These are phyloP conservation scores for Hypotaenidia philippensis DNA, from an alignment of 2,797 vertebrate genomes.

Conservation along the genomic window DNA sequence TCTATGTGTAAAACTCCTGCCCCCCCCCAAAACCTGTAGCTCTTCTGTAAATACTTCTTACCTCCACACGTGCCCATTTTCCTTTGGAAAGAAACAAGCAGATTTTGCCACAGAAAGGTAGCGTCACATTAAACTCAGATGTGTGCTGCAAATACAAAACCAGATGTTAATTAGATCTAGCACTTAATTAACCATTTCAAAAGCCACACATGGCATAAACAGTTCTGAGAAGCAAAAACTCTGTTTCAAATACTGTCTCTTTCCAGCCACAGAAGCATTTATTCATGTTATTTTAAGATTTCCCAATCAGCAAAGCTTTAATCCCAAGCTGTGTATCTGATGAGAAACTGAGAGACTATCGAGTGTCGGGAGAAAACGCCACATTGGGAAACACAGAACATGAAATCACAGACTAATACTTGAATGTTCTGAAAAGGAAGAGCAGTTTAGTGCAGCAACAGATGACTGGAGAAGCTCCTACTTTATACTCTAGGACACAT, in stretches of 20 bases:
- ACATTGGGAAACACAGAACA: not conserved
- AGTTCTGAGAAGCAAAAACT: not conserved
- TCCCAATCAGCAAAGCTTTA: not conserved
- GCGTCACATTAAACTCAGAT: constrained; percentile 85
- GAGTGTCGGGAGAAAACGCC: not conserved
- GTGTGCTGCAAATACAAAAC: constrained; percentile 78
- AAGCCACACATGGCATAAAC: not conserved
- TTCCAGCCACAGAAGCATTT: not conserved
- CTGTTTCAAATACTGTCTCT: not conserved
- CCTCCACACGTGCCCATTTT: constrained; percentile 92
- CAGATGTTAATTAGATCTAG: not conserved
- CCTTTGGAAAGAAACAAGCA: constrained; percentile 90
- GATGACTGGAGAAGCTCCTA: not conserved
- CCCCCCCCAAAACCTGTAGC: not conserved
- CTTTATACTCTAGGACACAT: not conserved
- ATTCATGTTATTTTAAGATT: not conserved
- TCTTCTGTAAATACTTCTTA: constrained; percentile 68
- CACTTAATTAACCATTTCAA: not conserved
- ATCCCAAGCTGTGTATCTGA: not conserved
- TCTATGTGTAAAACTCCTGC: not conserved
- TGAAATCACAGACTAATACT: not conserved
- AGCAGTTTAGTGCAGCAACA: not conserved
- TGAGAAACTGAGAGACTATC: not conserved
- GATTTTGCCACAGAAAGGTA: constrained; percentile 91
- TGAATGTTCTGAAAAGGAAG: not conserved